phyloP scores from a whole-genome alignment of 2,888 invertebrate species.

The Lissocephala sabroskyi region DNA sequence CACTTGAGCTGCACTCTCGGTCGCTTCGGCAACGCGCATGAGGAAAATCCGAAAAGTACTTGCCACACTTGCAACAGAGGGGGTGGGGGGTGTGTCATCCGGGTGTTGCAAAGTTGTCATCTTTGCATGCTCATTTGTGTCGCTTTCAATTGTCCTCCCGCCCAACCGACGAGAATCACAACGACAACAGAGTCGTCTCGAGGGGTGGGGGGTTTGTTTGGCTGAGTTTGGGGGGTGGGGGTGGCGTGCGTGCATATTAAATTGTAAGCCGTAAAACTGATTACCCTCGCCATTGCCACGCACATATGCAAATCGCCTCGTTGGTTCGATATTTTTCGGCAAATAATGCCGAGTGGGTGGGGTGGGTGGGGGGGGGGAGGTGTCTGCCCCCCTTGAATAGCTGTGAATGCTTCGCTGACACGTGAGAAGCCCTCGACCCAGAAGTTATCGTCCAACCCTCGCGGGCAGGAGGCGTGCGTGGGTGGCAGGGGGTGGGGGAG shows the following conservation, averaged over 20 bases:
- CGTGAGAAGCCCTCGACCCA: too few relatives aligned
- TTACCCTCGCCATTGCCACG: conserved; percentile 14
- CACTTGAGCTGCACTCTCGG: conserved; percentile 60
- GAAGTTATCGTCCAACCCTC: too few relatives aligned
- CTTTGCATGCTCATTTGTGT: conserved; percentile 60
- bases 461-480: not conserved
- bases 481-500: not conserved
- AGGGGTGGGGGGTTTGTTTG: conserved; percentile 6
- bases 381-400: too few relatives aligned
- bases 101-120: conserved; percentile 39
- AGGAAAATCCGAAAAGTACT: conserved; percentile 35
- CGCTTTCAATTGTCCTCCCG: conserved; percentile 56
- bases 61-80: conserved; percentile 2
- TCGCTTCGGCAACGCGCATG: conserved; percentile 49
- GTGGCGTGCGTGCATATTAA: conserved; percentile 12
- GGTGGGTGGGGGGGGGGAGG: too few relatives aligned
- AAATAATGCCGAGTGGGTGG: too few relatives aligned
- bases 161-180: too few relatives aligned
- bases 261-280: conserved; percentile 46
- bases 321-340: conserved; percentile 2
- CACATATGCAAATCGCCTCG: conserved; percentile 11
- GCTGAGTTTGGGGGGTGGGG: not conserved
- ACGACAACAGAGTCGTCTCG: conserved; percentile 11
- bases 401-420: too few relatives aligned
- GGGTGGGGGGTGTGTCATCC: not conserved